phyloP scores from a whole-genome alignment of 2,888 invertebrate species.

The Idaea straminata region DNA sequence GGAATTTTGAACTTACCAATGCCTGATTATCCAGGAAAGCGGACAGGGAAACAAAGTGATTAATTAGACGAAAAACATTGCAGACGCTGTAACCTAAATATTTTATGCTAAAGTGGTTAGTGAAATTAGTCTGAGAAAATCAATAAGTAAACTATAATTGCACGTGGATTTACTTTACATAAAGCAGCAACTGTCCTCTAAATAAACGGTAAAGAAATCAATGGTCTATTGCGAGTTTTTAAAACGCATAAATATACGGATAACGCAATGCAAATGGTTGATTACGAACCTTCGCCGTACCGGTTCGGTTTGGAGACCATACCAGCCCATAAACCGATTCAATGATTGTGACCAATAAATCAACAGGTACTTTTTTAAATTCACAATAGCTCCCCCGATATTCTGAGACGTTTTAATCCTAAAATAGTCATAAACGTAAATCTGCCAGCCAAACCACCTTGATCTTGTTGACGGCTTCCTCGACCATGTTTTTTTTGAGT shows the following conservation, averaged over 20 bases:
- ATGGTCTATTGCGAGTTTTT: background rate
- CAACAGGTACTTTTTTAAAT: background rate
- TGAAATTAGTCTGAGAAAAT: conserved; percentile 19
- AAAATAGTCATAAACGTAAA: conserved; percentile 12
- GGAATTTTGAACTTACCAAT: conserved; percentile 68
- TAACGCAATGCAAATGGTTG: background rate
- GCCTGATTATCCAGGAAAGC: conserved; percentile 67
- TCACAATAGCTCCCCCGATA: background rate
- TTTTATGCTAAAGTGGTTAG: conserved; percentile 1
- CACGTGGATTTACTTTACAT: background rate
- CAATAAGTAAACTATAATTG: background rate
- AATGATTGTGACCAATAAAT: background rate
- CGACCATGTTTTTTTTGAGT: conserved; percentile 93
- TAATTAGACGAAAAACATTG: conserved; percentile 28
- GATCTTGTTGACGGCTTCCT: conserved; percentile 91
- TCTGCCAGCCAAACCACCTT: conserved; percentile 83
- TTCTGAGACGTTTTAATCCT: background rate
- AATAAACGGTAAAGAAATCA: background rate
- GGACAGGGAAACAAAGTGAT: conserved; percentile 45
- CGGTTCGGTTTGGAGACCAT: background rate
- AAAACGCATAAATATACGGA: background rate
- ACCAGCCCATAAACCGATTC: background rate
- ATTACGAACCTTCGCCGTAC: background rate
- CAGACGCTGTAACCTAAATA: background rate
- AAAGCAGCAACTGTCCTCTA: background rate